Base-by-base conservation (phyloP, 2,797 vertebrate genomes). In the Poeciliopsis paucimaculata region DNA sequence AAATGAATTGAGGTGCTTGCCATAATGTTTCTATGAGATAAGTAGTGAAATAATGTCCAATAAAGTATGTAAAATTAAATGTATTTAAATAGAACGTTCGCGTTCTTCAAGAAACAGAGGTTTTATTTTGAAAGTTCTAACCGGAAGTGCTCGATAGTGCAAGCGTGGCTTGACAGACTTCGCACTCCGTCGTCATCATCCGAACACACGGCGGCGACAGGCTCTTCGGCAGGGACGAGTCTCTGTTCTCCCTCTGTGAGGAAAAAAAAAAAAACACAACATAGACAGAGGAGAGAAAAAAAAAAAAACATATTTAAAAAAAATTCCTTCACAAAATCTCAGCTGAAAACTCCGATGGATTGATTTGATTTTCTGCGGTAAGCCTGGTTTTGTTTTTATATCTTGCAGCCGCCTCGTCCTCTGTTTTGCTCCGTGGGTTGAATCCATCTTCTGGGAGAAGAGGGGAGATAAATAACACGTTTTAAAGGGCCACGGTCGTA, bases 131-230 rank as follows among this genome's bases (percentile, higher is more conserved):
- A 89, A 80, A 73, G 2, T 9, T 1, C 0, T 0, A 1, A 16
- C 84, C 81, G 77, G 91, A 91, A 82, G 39, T 64, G 16, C 2
- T 6, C 2, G 1, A 31, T 16, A 7, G 23, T 26, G 7, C 4
- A 26, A 0, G 16, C 39, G 0, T 4, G 23, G 0, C 84, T 91
- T 90, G 77, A 84, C 86, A 0, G 57, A 70, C 47, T 11, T 36
- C 31, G 7, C 64, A 84, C 45, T 28, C 60, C 87, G 23, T 90
- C 93, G 93, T 95, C 95, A 93, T 94, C 94, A 92, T 95, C 94
- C 91, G 94, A 93, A 93, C 93, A 90, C 92, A 94, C 93, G 87
- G 95, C 91, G 87, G 94, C 92, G 94, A 93, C 94, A 89, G 94
- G 91, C 93, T 91, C 94, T 93, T 87, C 92, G 87, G 87, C 86